phyloP scores from a whole-genome alignment of 1,140 invertebrate species.

The Grapholita molesta region DNA sequence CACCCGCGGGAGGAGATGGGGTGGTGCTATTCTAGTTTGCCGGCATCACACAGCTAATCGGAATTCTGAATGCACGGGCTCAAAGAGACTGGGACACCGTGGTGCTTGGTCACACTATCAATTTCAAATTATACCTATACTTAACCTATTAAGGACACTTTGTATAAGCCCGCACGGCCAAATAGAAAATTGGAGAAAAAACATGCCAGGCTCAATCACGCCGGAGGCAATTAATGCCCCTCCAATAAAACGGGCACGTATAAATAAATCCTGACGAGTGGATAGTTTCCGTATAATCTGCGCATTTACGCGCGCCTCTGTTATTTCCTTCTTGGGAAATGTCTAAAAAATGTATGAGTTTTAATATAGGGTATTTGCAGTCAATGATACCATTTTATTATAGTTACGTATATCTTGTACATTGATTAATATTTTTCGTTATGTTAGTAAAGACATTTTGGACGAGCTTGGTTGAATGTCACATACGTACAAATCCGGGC shows the following conservation, averaged over 20 bases:
- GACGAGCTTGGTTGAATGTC: too few species aligned
- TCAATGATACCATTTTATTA: not conserved
- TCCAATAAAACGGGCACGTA: conserved; percentile 11
- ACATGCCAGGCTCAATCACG: conserved; percentile 5
- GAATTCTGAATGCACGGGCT: too few species aligned
- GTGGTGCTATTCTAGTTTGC: too few species aligned
- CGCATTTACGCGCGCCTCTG: not conserved
- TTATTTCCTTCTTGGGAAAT: not conserved
- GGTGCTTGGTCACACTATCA: too few species aligned
- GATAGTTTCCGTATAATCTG: conserved; percentile 15
- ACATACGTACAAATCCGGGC: too few species aligned
- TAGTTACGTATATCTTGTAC: too few species aligned
- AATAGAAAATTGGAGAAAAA: not conserved
- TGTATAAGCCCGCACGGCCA: not conserved
- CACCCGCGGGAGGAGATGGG: too few species aligned
- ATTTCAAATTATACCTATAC: too few species aligned
- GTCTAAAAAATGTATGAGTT: not conserved
- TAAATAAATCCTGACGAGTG: not conserved
- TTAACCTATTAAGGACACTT: not conserved
- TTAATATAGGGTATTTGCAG: not conserved
- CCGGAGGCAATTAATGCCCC: not conserved
- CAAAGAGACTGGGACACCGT: too few species aligned
- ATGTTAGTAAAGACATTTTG: too few species aligned
- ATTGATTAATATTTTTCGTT: too few species aligned
- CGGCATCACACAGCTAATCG: too few species aligned